phyloP scores from a whole-genome alignment of 2,113 vertebrate species.

The Plecturocebus donacophilus region DNA sequence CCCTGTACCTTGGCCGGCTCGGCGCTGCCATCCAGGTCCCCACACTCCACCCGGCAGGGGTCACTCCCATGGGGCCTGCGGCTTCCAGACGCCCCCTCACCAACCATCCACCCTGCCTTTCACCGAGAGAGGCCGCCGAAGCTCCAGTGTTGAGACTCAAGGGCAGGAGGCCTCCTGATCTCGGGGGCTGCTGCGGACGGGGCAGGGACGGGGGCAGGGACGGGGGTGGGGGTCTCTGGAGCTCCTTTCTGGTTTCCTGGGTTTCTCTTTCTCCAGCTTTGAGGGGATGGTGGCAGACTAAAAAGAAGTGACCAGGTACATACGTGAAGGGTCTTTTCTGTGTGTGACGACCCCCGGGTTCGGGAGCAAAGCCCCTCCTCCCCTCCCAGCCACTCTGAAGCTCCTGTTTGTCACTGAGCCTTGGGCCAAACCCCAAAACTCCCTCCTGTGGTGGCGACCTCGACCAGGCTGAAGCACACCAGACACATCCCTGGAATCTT shows the following conservation, averaged over 20 bases:
- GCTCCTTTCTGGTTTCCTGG: rapidly evolving
- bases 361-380: background rate
- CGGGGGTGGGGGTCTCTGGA: rapidly evolving
- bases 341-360: rapidly evolving
- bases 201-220: background rate
- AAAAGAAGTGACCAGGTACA: rapidly evolving
- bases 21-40: background rate
- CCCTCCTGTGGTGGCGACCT: slow-evolving; percentile 45
- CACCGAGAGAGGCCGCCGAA: background rate
- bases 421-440: background rate
- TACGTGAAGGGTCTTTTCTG: no score
- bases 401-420: background rate
- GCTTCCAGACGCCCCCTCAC: no score
- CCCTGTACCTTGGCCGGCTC: background rate
- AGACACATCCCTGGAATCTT: slow-evolving; percentile 31
- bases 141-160: background rate
- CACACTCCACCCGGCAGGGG: background rate
- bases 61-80: background rate
- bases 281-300: background rate
- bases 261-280: background rate
- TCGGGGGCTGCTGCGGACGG: rapidly evolving
- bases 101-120: background rate
- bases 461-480: slow-evolving; percentile 62
- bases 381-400: background rate
- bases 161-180: rapidly evolving